Evolutionary conservation across 2,888 invertebrate genomes (phyloP).

Genomic region (Lasioglossum morio): DNA sequence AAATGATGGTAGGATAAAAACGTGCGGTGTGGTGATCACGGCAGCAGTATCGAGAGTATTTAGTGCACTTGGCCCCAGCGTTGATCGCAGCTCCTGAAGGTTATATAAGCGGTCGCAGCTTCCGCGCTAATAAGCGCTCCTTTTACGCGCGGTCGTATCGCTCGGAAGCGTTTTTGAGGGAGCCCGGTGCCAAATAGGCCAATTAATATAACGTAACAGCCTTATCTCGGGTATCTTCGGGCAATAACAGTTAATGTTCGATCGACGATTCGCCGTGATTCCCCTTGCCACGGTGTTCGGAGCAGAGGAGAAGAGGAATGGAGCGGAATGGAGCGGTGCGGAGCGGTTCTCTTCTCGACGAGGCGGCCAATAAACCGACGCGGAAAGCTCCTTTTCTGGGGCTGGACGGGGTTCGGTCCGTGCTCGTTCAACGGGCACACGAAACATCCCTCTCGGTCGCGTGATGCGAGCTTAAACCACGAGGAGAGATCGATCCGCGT

Average conservation of each 20-base stretch:
- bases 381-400: slow-evolving; percentile 47
- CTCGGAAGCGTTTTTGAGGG: slow-evolving; percentile 33
- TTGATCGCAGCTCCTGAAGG: slow-evolving; percentile 1
- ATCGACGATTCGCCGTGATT: slow-evolving; percentile 55
- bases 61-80: neutral
- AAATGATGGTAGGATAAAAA: neutral
- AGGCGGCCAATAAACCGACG: slow-evolving; percentile 53
- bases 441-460: slow-evolving; percentile 44
- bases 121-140: slow-evolving; percentile 29
- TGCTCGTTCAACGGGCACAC: slow-evolving; percentile 31
- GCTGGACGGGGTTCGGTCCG: slow-evolving; percentile 13
- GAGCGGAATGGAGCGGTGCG: neutral
- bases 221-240: slow-evolving; percentile 55
- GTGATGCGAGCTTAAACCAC: slow-evolving; percentile 53
- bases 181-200: slow-evolving; percentile 54
- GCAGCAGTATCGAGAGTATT: neutral
- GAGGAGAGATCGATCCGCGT: slow-evolving; percentile 52
- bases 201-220: slow-evolving; percentile 60
- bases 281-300: slow-evolving; percentile 17
- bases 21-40: neutral
- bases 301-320: neutral
- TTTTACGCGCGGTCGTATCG: slow-evolving; percentile 20
- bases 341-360: slow-evolving; percentile 21
- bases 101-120: slow-evolving; percentile 6
- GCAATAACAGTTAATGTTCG: slow-evolving; percentile 59